Evolutionary conservation across 37 sponge, comb jelly and placozoan species (phyloP).

Genomic region (Ephydatia muelleri): DNA sequence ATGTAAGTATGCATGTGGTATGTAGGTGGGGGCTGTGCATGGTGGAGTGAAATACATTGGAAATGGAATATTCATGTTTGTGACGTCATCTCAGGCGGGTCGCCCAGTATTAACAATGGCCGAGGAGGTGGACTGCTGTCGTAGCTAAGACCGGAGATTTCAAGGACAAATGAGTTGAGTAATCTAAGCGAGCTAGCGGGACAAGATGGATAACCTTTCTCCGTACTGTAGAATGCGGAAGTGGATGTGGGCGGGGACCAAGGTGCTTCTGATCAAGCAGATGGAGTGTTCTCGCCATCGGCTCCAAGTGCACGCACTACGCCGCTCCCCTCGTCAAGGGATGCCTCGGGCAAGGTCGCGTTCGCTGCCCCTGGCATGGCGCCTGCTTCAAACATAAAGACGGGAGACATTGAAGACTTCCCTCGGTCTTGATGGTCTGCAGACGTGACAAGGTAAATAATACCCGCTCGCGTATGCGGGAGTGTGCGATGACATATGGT

Average conservation of each 20-base stretch:
- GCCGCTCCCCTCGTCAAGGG: conserved; percentile 94
- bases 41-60: no score
- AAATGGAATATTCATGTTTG: no score
- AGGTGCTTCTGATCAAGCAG: conserved; percentile 77
- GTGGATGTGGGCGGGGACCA: conserved; percentile 72
- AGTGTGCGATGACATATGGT: neutral
- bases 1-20: no score
- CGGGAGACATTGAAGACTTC: conserved; percentile 95
- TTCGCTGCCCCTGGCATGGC: conserved; percentile 97
- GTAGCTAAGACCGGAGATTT: neutral
- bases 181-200: neutral
- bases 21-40: no score
- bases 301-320: conserved; percentile 91
- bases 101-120: no score
- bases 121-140: neutral
- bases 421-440: conserved; percentile 90
- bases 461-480: neutral
- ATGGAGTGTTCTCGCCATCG: conserved; percentile 78
- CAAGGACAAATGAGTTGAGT: neutral
- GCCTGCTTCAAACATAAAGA: conserved; percentile 90
- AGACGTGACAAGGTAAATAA: conserved; percentile 37
- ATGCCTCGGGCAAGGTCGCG: conserved; percentile 78
- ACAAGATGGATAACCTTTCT: neutral
- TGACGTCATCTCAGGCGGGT: no score
- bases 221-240: conserved; percentile 71